Evolutionary conservation across 2,888 invertebrate species (phyloP), one percentile per base, ranked within the genome.

Genomic region (Drosophila rellima): DNA sequence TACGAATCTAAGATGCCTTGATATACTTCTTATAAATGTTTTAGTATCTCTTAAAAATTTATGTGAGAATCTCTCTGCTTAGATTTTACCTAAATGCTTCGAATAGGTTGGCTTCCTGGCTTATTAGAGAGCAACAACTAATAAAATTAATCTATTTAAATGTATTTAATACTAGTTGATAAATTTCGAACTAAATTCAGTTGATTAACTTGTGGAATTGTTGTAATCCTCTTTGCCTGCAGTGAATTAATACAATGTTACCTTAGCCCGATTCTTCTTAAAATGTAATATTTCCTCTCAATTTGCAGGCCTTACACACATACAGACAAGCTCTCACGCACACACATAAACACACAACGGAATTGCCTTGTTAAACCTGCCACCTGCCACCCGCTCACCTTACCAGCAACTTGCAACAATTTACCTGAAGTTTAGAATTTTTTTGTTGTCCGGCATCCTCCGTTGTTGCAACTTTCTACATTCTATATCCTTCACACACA

Each of bases 271-370:
- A 37, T 37, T n/a, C 40, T 45, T 48, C 31, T 45, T 40, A 10
- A 37, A 55, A 17, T 37, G 51, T 40, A 42, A 56, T 42, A 52
- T 55, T 42, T 63, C 29, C 74, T 55, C 29, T 52, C 56, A 37
- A 69, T 62, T 70, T 54, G 13, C 29, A 26, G n/a, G 51, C n/a
- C 13, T 8, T n/a, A 13, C 10, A 39, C 8, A 39, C 13, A 60
- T 33, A 48, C 17, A 26, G 13, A 54, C 15, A 37, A 10, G 26
- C 11, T 39, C 11, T 39, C 8, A 42, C 40, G 40, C 3, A 29
- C 52, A 29, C 39, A 39, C 15, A 39, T 15, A 23, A n/a, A 64
- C 7, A 50, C 2, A 37, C 40, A 33, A 51, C 15, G 52, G 35
- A 59, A 52, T 17, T n/a, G 59, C 3, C 50, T 50, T 55, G 67